phyloP scores from a whole-genome alignment of 2,888 invertebrate species.

The Hypsopygia costalis region DNA sequence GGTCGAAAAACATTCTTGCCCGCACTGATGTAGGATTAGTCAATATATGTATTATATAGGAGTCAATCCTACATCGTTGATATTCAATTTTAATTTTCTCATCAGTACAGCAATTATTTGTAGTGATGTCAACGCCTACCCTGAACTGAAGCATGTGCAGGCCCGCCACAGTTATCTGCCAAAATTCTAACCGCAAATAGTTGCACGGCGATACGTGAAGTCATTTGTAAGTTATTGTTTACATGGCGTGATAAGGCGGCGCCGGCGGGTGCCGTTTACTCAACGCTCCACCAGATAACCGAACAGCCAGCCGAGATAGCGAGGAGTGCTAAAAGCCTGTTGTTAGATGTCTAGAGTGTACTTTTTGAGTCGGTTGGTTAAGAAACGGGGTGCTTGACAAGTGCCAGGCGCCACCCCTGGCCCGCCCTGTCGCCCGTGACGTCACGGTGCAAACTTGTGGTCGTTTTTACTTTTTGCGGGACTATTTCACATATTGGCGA shows the following conservation, averaged over 20 bases:
- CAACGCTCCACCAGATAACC: conserved; percentile 51
- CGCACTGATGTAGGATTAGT: too few relatives aligned
- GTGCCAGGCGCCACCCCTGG: conserved; percentile 64
- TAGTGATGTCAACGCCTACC: conserved; percentile 2
- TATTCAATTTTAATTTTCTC: too few relatives aligned
- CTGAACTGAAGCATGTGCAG: conserved; percentile 19
- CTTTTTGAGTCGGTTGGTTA: conserved; percentile 50
- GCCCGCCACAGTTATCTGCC: conserved; percentile 50
- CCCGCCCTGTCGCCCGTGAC: conserved; percentile 77
- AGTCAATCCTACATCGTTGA: too few relatives aligned
- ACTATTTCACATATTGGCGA: conserved; percentile 69
- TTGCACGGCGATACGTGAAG: conserved; percentile 52
- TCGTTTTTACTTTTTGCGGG: conserved; percentile 64
- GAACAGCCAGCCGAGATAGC: conserved; percentile 45
- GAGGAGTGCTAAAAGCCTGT: conserved; percentile 69
- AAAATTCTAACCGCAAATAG: conserved; percentile 68
- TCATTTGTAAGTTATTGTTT: conserved; percentile 71
- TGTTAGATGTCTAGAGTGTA: conserved; percentile 56
- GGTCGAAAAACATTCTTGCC: too few relatives aligned
- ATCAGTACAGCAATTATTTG: too few relatives aligned
- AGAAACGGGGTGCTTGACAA: conserved; percentile 37
- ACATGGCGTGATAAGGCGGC: conserved; percentile 70
- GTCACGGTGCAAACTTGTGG: conserved; percentile 61
- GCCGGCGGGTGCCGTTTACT: conserved; percentile 63
- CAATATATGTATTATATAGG: too few relatives aligned